Percentiles rank a stretch among this genome's conserved stretches.
Conservation (phyloP, 2,888 invertebrate species). For the Scaptomyza polygonia region DNA sequence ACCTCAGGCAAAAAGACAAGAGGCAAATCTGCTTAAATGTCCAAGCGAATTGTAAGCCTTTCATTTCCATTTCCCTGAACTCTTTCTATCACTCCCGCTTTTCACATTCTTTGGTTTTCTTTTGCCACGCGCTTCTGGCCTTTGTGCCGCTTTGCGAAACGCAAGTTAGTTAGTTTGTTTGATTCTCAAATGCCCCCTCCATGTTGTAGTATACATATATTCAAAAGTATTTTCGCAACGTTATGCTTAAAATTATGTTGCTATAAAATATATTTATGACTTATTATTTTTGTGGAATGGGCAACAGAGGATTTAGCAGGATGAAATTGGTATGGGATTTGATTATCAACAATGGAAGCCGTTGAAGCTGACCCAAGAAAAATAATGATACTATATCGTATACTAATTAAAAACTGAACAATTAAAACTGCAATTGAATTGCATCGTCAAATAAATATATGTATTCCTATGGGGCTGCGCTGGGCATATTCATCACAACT, state of each 20-base stretch:
- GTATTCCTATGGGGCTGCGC: background rate
- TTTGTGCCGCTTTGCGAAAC: conserved; percentile 38
- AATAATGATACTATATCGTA: background rate
- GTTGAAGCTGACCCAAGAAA: conserved; percentile 1
- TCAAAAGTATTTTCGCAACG: conserved; percentile 45
- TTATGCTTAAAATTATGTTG: conserved; percentile 41
- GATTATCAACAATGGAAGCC: conserved; percentile 16
- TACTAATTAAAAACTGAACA: background rate
- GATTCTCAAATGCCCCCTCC: conserved; percentile 26
- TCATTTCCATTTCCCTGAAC: conserved; percentile 19
- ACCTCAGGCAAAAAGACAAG: conserved; percentile 44
- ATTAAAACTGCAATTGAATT: background rate
- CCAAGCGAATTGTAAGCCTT: conserved; percentile 72
- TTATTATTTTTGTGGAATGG: conserved; percentile 58
- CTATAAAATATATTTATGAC: conserved; percentile 70
- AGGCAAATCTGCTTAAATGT: conserved; percentile 78
- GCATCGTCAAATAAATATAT: no score
- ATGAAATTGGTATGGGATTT: conserved; percentile 45
- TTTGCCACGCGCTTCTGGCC: conserved; percentile 6
- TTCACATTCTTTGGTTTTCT: conserved; percentile 11
- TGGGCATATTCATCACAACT: background rate
- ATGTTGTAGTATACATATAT: conserved; percentile 5
- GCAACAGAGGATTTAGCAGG: conserved; percentile 17
- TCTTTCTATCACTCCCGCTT: background rate
- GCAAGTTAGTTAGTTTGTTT: conserved; percentile 56